Evolutionary conservation across 1,140 invertebrate species (phyloP).

Genomic region (Mercenaria mercenaria): DNA sequence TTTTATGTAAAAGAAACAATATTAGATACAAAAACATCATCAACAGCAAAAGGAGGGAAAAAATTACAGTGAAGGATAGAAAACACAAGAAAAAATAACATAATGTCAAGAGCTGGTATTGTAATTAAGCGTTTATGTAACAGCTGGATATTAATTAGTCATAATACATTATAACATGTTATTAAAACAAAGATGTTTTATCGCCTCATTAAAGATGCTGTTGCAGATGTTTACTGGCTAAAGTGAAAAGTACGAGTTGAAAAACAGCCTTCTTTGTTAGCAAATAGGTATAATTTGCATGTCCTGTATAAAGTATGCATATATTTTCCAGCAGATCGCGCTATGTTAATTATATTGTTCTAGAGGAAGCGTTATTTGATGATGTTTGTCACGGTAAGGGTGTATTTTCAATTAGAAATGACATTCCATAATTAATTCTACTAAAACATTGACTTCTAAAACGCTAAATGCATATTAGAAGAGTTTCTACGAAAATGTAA

Average conservation of each 20-base stretch:
- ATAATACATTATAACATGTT: background rate
- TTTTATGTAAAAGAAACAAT: too few relatives aligned
- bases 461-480: background rate
- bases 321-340: background rate
- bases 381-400: background rate
- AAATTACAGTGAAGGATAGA: too few relatives aligned
- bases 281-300: background rate
- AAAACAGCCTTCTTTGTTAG: background rate
- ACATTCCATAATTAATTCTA: background rate
- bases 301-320: background rate
- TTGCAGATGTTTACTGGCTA: too few relatives aligned
- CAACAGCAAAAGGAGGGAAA: too few relatives aligned
- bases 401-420: conserved; percentile 13
- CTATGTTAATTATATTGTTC: too few relatives aligned
- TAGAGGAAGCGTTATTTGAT: background rate
- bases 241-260: background rate
- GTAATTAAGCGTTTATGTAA: background rate
- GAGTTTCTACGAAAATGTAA: background rate
- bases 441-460: background rate
- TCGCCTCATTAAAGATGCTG: too few relatives aligned
- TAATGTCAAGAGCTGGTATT: too few relatives aligned
- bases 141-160: background rate
- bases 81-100: too few relatives aligned
- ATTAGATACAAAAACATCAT: too few relatives aligned
- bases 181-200: too few relatives aligned